A percentile compares a stretch with the other conserved stretches of the same genome.
Evolutionary conservation across 23 tunicate genomes (phyloP).

Genomic region (Styela clava): DNA sequence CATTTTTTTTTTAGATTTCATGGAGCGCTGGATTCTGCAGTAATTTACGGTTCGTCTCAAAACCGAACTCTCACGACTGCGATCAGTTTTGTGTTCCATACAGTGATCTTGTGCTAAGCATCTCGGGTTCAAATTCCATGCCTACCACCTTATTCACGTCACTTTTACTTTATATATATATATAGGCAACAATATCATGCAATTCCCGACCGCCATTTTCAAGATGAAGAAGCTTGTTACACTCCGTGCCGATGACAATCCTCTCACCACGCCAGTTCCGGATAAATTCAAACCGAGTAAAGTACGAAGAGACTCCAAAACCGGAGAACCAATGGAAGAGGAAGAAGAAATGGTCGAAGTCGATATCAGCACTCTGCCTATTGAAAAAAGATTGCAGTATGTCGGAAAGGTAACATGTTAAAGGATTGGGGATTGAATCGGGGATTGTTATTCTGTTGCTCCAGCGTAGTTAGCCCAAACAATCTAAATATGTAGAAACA

Average conservation of each 20-base stretch:
- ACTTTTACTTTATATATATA: no score
- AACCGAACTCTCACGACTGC: no score
- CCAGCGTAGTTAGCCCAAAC: no score
- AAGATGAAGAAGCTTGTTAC: constrained; percentile 22
- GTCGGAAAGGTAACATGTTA: constrained; percentile 22
- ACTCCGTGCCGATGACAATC: constrained; percentile 22
- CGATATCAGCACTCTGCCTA: constrained; percentile 14
- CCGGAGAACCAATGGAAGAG: background rate
- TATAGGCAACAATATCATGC: constrained; percentile 31
- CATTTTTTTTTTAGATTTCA: no score
- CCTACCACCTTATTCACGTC: no score
- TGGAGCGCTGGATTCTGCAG: no score
- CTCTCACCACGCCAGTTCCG: constrained; percentile 5
- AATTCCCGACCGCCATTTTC: constrained; percentile 14
- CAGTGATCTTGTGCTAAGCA: no score
- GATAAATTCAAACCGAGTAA: constrained; percentile 11
- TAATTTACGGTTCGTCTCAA: no score
- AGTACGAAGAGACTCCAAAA: background rate
- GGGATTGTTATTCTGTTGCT: no score
- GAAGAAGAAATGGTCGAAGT: constrained; percentile 19
- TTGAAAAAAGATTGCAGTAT: constrained; percentile 19
- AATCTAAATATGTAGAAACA: no score
- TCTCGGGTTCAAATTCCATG: no score
- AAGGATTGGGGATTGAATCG: background rate
- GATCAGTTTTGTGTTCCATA: no score